Evolutionary conservation across 1,140 invertebrate species (phyloP).

Genomic region (Aphidius ervi): DNA sequence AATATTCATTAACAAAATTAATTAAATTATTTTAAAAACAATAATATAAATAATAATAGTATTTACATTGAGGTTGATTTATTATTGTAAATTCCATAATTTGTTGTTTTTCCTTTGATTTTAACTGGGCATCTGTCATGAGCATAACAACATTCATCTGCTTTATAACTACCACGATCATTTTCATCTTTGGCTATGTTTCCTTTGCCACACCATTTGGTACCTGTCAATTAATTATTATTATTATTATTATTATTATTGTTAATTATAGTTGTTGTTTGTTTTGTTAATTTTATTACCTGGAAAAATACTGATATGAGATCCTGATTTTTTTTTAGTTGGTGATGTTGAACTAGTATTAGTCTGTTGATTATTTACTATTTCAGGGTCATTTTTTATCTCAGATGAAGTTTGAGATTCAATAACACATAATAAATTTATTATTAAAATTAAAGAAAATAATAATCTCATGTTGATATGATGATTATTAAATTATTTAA

Average conservation of each 20-base stretch:
- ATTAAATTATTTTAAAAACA: background rate
- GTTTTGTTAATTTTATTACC: too few relatives aligned
- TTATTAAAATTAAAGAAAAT: too few relatives aligned
- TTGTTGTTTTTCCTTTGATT: conserved; percentile 14
- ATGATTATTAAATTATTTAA: too few relatives aligned
- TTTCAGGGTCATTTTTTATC: too few relatives aligned
- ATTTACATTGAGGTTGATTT: conserved; percentile 15
- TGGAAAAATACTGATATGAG: too few relatives aligned
- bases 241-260: background rate
- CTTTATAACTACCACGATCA: conserved; percentile 15
- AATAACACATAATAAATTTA: too few relatives aligned
- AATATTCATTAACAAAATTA: background rate
- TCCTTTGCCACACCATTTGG: conserved; percentile 20
- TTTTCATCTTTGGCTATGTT: conserved; percentile 18
- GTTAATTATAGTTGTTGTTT: too few relatives aligned
- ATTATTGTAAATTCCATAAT: conserved; percentile 17
- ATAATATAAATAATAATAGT: background rate
- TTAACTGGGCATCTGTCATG: conserved; percentile 20
- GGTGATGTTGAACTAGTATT: too few relatives aligned
- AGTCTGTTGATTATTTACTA: too few relatives aligned
- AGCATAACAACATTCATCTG: conserved; percentile 14
- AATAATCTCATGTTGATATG: too few relatives aligned
- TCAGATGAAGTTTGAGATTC: too few relatives aligned
- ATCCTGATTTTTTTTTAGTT: too few relatives aligned
- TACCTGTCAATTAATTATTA: conserved; percentile 8